Evolutionary conservation across 64 coral and sea anemone species (phyloP).

Genomic region (Hydrozoanthus tunicans): DNA sequence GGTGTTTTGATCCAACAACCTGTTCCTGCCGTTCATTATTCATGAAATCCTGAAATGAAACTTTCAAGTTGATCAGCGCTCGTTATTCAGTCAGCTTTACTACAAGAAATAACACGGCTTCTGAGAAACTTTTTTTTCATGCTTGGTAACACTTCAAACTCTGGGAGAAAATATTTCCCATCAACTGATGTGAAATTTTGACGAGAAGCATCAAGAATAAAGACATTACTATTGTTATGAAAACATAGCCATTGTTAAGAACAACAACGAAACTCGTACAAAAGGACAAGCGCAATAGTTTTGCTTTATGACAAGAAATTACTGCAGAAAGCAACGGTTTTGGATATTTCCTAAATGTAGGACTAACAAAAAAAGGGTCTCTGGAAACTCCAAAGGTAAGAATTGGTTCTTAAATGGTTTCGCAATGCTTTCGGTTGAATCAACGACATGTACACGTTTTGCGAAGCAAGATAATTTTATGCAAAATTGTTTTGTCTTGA

Average conservation of each 20-base stretch:
- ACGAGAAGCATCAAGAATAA: neutral
- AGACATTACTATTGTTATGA: constrained; percentile 7
- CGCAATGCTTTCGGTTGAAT: too few relatives aligned
- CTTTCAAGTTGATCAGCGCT: neutral
- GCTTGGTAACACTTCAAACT: neutral
- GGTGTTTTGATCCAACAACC: neutral
- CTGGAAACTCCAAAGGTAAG: neutral
- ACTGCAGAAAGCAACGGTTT: neutral
- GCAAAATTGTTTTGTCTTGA: neutral
- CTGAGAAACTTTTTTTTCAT: neutral
- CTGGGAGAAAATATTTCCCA: neutral
- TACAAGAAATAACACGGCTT: too few relatives aligned
- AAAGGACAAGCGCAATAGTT: too few relatives aligned
- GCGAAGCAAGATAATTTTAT: neutral
- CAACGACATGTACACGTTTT: neutral
- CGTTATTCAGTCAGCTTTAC: too few relatives aligned
- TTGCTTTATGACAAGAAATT: neutral
- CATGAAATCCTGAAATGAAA: neutral
- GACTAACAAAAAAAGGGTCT: neutral
- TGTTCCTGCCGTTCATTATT: neutral
- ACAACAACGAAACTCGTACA: neutral
- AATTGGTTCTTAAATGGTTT: neutral
- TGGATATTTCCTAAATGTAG: neutral
- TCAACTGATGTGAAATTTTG: neutral
- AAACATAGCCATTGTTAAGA: neutral